Conservation (phyloP, 1,140 invertebrate species). For the Carposina sasakii region DNA sequence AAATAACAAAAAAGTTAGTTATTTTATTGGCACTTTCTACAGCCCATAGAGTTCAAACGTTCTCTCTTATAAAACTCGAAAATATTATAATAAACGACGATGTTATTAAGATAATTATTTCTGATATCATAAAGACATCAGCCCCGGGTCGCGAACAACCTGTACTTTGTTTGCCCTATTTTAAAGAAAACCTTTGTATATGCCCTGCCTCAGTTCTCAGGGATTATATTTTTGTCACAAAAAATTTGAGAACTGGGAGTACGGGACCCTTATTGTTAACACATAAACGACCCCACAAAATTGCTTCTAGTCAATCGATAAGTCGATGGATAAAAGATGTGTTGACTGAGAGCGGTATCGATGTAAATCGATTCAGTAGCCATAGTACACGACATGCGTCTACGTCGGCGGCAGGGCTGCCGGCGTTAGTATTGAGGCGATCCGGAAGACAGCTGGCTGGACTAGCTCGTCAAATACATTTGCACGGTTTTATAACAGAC, state of each 20-base stretch:
- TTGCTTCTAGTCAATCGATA: not conserved
- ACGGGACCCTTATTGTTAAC: conserved; percentile 6
- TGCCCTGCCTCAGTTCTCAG: conserved; percentile 9
- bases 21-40: conserved; percentile 25
- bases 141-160: conserved; percentile 12
- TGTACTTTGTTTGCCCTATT: conserved; percentile 10
- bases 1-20: conserved; percentile 20
- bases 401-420: conserved; percentile 19
- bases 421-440: conserved; percentile 18
- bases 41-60: conserved; percentile 17
- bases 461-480: conserved; percentile 21
- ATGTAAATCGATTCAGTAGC: conserved; percentile 20
- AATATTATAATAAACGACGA: conserved; percentile 1
- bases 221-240: conserved; percentile 13
- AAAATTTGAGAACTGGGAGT: conserved; percentile 5
- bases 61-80: conserved; percentile 20
- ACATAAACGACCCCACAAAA: conserved; percentile 7
- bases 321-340: conserved; percentile 17
- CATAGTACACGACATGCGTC: conserved; percentile 28
- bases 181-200: conserved; percentile 6
- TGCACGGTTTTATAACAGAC: conserved; percentile 24
- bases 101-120: conserved; percentile 6
- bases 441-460: conserved; percentile 27
- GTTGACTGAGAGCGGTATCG: conserved; percentile 18
- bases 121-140: conserved; percentile 20